phyloP scores from a whole-genome alignment of 2,888 invertebrate species.

The Drosophila conformis region DNA sequence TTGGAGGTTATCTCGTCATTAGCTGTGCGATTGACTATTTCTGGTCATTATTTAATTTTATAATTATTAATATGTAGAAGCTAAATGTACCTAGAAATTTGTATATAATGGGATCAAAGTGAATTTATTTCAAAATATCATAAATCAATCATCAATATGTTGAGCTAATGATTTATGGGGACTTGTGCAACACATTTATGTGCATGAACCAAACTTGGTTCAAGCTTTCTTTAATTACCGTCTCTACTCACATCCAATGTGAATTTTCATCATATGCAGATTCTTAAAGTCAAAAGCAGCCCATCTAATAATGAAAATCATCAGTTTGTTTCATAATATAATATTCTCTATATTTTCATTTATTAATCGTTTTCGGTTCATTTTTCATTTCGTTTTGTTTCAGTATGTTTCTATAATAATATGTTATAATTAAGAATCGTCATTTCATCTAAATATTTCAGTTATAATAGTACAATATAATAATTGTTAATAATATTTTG shows the following conservation, averaged over 20 bases:
- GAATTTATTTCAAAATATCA: neutral
- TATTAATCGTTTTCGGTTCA: slow-evolving; percentile 67
- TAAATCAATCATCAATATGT: neutral
- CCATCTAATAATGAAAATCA: neutral
- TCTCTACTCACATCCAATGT: neutral
- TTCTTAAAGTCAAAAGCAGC: neutral
- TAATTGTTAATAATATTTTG: slow-evolving; percentile 80
- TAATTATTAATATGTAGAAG: slow-evolving; percentile 16
- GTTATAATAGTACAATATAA: slow-evolving; percentile 81
- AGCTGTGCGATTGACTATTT: slow-evolving; percentile 21
- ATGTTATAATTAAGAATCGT: slow-evolving; percentile 82
- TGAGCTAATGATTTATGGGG: neutral
- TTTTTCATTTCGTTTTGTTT: slow-evolving; percentile 65
- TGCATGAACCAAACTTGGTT: neutral
- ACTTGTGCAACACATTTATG: neutral
- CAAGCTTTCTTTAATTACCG: neutral
- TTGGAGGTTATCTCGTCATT: slow-evolving; percentile 46
- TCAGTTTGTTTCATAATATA: slow-evolving; percentile 69
- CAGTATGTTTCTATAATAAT: slow-evolving; percentile 82
- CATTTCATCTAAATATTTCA: slow-evolving; percentile 83
- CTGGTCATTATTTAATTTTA: slow-evolving; percentile 26
- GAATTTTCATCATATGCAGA: neutral
- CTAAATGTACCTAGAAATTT: slow-evolving; percentile 9
- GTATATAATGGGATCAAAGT: neutral
- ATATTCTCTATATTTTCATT: slow-evolving; percentile 83